Conservation (phyloP, 2,888 invertebrate genomes). For the Polydrusus tereticollis region DNA sequence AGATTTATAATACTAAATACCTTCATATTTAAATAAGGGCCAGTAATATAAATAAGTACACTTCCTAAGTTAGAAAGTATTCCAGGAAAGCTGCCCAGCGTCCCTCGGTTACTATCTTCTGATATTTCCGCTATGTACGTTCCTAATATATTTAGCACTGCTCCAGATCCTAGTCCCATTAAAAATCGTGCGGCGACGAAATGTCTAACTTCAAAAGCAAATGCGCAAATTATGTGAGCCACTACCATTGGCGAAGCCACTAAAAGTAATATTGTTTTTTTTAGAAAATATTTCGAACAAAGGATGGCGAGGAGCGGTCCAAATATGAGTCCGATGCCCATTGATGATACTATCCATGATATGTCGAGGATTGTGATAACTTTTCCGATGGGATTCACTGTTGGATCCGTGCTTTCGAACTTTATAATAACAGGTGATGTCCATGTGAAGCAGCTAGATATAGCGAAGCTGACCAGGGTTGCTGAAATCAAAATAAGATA, state of each 20-base stretch:
- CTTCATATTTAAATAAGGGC: constrained; percentile 48
- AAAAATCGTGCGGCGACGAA: constrained; percentile 71
- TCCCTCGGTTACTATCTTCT: constrained; percentile 82
- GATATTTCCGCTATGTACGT: constrained; percentile 90
- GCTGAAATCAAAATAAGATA: constrained; percentile 37
- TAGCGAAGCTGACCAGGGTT: constrained; percentile 32
- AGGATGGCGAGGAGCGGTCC: constrained; percentile 47
- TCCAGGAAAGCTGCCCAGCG: constrained; percentile 69
- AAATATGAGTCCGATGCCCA: constrained; percentile 49
- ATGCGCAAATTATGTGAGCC: constrained; percentile 72
- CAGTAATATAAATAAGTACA: constrained; percentile 46
- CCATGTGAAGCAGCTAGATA: constrained; percentile 40
- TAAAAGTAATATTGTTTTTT: constrained; percentile 74
- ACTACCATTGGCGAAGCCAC: constrained; percentile 75
- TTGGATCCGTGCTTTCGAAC: constrained; percentile 20
- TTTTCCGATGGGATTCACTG: constrained; percentile 38
- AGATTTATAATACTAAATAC: constrained; percentile 42
- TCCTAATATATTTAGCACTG: constrained; percentile 79
- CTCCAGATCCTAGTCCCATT: constrained; percentile 76
- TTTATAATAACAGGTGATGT: constrained; percentile 48
- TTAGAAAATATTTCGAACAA: constrained; percentile 69
- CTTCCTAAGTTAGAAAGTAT: constrained; percentile 46
- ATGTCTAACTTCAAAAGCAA: constrained; percentile 38
- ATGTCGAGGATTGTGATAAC: constrained; percentile 40
- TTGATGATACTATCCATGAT: constrained; percentile 53